Conservation (phyloP, 2,113 vertebrate species). For the Rhinolophus ferrumequinum region DNA sequence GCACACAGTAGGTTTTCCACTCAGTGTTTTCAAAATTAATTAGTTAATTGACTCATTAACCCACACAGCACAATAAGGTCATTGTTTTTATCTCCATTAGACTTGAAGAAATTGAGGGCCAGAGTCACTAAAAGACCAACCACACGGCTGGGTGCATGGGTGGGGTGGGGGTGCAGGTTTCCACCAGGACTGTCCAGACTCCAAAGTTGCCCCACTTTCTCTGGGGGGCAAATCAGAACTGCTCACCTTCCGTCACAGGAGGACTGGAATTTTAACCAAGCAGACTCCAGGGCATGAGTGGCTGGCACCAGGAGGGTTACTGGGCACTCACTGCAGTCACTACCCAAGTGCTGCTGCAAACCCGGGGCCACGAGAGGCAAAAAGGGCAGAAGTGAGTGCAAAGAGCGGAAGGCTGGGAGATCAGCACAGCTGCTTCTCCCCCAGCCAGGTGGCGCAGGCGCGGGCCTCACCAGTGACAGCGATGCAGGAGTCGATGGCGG, state of each 20-base stretch:
- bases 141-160: fast-evolving
- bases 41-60: not conserved
- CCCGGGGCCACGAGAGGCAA: fast-evolving
- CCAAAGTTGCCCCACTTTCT: not conserved
- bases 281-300: fast-evolving
- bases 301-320: not conserved
- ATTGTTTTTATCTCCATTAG: not conserved
- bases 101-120: not conserved
- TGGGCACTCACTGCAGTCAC: fast-evolving
- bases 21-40: not conserved
- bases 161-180: not conserved
- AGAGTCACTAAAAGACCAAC: too few relatives aligned
- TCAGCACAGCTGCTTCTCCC: not conserved
- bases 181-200: too few relatives aligned
- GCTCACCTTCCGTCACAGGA: not conserved
- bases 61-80: not conserved
- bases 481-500: constrained; percentile 95
- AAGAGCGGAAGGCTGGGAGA: too few relatives aligned
- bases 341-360: not conserved
- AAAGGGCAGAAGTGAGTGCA: too few relatives aligned
- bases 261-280: too few relatives aligned
- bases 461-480: constrained; percentile 92
- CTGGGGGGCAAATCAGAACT: too few relatives aligned
- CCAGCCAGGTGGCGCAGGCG: fast-evolving
- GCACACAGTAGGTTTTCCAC: not conserved